Evolutionary conservation across 2,888 invertebrate species (phyloP).

Genomic region (Conus canariensis): DNA sequence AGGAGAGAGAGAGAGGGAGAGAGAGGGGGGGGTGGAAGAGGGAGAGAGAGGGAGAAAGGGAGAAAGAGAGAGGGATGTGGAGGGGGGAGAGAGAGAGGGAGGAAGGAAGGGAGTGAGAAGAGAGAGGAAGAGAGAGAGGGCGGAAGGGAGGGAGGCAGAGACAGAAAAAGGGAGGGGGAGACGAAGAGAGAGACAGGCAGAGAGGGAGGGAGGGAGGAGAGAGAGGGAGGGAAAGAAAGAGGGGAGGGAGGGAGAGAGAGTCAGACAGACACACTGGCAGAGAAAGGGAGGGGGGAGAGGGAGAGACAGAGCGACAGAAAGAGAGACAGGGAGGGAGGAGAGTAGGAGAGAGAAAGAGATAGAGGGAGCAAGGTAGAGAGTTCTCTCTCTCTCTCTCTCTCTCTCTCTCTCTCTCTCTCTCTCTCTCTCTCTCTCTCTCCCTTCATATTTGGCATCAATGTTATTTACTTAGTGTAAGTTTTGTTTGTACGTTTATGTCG

Average conservation of each 20-base stretch:
- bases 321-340: not conserved
- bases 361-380: no score
- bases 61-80: not conserved
- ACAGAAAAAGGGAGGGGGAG: not conserved
- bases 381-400: no score
- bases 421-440: no score
- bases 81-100: not conserved
- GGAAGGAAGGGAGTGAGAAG: constrained; percentile 28
- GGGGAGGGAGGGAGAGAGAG: not conserved
- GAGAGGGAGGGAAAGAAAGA: not conserved
- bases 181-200: not conserved
- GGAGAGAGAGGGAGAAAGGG: not conserved
- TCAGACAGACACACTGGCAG: not conserved
- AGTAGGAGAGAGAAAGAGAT: not conserved
- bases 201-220: not conserved
- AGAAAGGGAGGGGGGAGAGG: not conserved
- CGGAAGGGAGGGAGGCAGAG: constrained; percentile 1
- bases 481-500: no score
- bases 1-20: no score
- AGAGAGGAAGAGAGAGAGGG: constrained; percentile 32
- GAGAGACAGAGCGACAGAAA: not conserved
- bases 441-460: no score
- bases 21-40: no score
- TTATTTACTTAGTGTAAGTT: no score
- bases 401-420: no score